A percentile compares a stretch with the other conserved stretches of the same genome.
Evolutionary conservation across 2,797 vertebrate genomes (phyloP).

Genomic region (Chlorospingus semifuscus): DNA sequence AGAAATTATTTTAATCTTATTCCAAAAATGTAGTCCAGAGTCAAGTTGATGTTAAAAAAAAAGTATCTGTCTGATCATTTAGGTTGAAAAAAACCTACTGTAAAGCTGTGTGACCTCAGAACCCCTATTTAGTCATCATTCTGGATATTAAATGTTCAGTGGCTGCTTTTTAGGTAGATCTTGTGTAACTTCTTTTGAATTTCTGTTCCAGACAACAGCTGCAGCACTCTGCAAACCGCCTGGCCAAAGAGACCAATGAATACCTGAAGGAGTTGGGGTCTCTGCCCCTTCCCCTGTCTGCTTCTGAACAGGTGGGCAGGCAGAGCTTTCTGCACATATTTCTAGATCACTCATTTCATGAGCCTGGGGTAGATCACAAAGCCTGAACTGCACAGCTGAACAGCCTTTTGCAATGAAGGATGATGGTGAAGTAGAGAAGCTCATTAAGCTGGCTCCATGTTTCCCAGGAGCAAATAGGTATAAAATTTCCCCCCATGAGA

Average conservation of each 20-base stretch:
- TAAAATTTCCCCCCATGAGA: background rate
- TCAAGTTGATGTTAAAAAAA: background rate
- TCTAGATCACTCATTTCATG: background rate
- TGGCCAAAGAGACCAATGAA: conserved; percentile 95
- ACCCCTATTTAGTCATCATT: background rate
- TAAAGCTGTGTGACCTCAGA: background rate
- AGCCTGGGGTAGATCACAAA: background rate
- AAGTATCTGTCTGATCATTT: background rate
- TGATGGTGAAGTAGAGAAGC: background rate
- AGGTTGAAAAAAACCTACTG: background rate
- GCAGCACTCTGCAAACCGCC: conserved; percentile 90
- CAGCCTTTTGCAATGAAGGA: background rate
- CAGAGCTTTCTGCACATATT: background rate
- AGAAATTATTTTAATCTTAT: background rate
- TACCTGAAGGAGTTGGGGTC: conserved; percentile 91
- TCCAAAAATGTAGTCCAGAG: background rate
- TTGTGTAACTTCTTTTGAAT: background rate
- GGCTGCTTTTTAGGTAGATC: background rate
- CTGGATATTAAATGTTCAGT: background rate
- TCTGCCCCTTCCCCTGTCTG: conserved; percentile 80
- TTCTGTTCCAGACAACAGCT: conserved; percentile 85
- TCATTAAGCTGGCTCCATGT: background rate
- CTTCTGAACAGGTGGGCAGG: conserved; percentile 87
- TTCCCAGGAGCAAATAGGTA: background rate
- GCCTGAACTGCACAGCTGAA: background rate